These are phyloP conservation scores for Aldrovandia affinis DNA, from an alignment of 2,797 vertebrate genomes.

Conservation along the genomic window DNA sequence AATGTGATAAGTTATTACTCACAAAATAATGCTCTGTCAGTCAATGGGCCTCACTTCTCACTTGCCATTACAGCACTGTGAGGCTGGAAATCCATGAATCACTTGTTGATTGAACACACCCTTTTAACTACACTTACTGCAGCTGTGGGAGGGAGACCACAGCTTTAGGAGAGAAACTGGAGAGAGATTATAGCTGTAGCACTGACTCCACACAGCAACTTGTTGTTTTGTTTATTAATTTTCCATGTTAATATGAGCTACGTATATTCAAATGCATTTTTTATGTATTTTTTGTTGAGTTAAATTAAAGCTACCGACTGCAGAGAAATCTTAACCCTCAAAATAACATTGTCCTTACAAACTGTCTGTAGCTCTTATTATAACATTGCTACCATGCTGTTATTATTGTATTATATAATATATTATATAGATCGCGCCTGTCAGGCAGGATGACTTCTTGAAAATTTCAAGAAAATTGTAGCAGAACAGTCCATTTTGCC, in stretches of 20 bases:
- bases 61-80: conserved; percentile 39
- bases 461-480: not conserved
- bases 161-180: not conserved
- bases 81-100: conserved; percentile 44
- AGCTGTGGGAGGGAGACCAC: conserved; percentile 21
- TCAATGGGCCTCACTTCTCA: conserved; percentile 30
- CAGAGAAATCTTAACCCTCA: not conserved
- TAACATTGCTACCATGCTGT: not conserved
- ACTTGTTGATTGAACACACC: conserved; percentile 42
- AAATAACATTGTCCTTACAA: not conserved
- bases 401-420: not conserved
- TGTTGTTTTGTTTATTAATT: too few species aligned
- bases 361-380: not conserved
- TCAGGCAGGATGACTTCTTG: not conserved
- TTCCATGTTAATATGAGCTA: too few species aligned
- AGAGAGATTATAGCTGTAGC: not conserved
- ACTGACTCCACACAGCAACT: too few species aligned
- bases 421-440: not conserved
- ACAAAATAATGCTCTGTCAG: conserved; percentile 46
- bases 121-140: conserved; percentile 39
- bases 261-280: too few species aligned
- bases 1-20: conserved; percentile 51
- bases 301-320: too few species aligned
- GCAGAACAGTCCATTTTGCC: not conserved
- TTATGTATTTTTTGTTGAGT: too few species aligned